Evolutionary conservation across 2,888 invertebrate species (phyloP).

Genomic region (Terebella lapidaria): DNA sequence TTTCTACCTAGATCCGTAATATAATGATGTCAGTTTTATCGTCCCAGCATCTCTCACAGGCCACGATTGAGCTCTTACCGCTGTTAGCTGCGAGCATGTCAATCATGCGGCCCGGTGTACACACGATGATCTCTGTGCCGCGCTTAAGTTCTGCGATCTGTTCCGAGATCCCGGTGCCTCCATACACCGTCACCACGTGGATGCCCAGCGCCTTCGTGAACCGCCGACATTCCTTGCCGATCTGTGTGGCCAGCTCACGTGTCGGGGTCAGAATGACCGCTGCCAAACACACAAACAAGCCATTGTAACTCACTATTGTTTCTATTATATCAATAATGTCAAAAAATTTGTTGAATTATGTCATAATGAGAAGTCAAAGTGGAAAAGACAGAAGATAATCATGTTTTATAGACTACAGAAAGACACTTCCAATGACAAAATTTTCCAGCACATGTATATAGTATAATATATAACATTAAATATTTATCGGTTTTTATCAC

Average conservation of each 20-base stretch:
- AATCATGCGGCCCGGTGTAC: conserved; percentile 99
- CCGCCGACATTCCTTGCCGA: conserved; percentile 89
- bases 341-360: not conserved
- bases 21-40: no score
- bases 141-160: conserved; percentile 94
- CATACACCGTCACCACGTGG: conserved; percentile 92
- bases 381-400: not conserved
- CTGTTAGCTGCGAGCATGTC: conserved; percentile 99
- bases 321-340: not conserved
- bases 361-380: not conserved
- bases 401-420: no score
- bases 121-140: conserved; percentile 96
- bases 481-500: no score
- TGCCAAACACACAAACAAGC: no score
- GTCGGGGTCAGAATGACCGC: conserved; percentile 97
- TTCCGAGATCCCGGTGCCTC: conserved; percentile 94
- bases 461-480: no score
- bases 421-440: no score
- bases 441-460: no score
- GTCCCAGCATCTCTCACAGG: no score
- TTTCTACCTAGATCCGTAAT: no score
- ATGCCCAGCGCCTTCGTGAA: conserved; percentile 81
- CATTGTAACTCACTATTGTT: not conserved
- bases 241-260: conserved; percentile 96
- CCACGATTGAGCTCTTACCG: no score